Conservation (phyloP, 2,113 vertebrate species). For the Chaetorhynchus papuensis region DNA sequence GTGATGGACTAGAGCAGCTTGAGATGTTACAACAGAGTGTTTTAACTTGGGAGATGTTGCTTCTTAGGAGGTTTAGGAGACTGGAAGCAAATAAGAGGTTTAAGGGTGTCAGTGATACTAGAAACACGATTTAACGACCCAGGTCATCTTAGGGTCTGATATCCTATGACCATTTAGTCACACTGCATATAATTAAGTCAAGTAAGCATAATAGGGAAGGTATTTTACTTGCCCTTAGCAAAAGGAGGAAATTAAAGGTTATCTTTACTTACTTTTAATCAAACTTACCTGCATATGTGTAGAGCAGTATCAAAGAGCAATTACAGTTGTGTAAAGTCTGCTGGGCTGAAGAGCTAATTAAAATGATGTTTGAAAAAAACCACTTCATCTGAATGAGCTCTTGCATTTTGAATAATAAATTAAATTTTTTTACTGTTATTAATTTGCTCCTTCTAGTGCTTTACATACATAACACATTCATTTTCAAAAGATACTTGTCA, state of each 20-base stretch:
- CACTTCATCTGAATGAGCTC: background rate
- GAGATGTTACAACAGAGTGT: background rate
- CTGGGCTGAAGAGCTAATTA: slow-evolving; percentile 1
- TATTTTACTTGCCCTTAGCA: background rate
- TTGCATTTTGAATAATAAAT: background rate
- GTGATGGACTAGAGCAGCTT: background rate
- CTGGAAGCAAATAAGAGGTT: background rate
- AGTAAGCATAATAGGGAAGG: background rate
- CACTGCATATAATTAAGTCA: background rate
- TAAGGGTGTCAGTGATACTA: background rate
- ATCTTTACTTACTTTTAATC: background rate
- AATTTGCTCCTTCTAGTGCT: background rate
- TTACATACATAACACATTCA: background rate
- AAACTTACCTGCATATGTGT: background rate
- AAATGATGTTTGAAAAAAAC: background rate
- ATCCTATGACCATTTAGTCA: background rate
- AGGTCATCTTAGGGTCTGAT: background rate
- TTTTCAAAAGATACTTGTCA: background rate
- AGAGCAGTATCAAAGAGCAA: background rate
- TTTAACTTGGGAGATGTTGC: background rate
- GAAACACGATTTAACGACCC: background rate
- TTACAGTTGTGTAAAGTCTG: background rate
- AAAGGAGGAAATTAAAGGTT: background rate
- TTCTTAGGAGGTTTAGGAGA: background rate
- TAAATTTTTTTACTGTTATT: background rate